Base-by-base conservation (phyloP, 2,888 invertebrate genomes). In the Melanophora roralis region DNA sequence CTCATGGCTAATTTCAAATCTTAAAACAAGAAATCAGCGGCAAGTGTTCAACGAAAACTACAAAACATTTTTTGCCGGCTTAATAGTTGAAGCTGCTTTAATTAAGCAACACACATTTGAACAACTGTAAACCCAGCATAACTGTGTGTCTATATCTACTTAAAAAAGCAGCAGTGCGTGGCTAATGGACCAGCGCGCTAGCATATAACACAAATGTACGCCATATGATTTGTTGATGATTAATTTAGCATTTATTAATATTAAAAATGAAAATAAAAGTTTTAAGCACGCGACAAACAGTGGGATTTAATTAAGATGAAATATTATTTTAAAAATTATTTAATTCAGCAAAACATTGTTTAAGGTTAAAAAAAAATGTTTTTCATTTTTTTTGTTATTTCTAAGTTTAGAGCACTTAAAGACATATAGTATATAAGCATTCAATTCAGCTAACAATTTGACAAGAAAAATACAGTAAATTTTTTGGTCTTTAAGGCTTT, bases 21-120 rank as follows among this genome's bases (percentile, higher is more conserved):
- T 69, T 74, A 38, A 74, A 74, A 78, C 53, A 40, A 21, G 59
- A 75, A 75, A 67, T 75, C 71, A 55, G 49, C 45, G 34, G 43
- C 71, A 74, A 69, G 12, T 65, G 51, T 45, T 32, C 36, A 72
- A 59, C 9, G 36, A 1, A 12, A 14, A 49, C 9, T 14, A 23
- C 40, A 49, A n/a, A 12, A 49, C 3, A 60, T 14, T 73, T n/a
- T n/a, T 34, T 49, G 38, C 12, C 32, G 12, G 40, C 53, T 51
- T 60, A 65, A 36, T 19, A n/a, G 32, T 21, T 38, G 55, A 6
- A 16, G 34, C 40, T 62, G 23, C 19, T 64, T 12, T 19, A 6
- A n/a, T n/a, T n/a, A n/a, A n/a, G n/a, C n/a, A n/a, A n/a, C n/a
- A n/a, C n/a, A n/a, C n/a, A n/a, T n/a, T n/a, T n/a, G n/a, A n/a